Conservation (phyloP, 2,113 vertebrate species). For the Coryphaenoides rupestris region DNA sequence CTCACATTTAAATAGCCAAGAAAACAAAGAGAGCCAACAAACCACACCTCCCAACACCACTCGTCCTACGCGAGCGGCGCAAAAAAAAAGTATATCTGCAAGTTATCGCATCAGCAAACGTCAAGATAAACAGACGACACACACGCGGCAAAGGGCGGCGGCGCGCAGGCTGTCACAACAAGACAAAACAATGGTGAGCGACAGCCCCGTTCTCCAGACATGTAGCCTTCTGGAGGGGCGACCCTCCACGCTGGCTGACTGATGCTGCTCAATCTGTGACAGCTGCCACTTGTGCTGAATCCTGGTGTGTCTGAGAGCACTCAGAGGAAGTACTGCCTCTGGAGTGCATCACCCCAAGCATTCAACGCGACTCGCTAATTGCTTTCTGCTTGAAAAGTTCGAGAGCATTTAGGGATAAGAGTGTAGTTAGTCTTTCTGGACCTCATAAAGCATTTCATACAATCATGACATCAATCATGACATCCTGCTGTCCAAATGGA, state of each 20-base stretch:
- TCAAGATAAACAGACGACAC: background rate
- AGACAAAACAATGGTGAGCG: background rate
- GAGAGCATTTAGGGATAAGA: no score
- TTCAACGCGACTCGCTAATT: no score
- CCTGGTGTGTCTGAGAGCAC: background rate
- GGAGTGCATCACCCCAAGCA: no score
- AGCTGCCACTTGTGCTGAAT: background rate
- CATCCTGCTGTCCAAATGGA: no score
- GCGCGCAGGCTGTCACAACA: background rate
- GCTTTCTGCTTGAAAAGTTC: no score
- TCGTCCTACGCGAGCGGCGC: background rate
- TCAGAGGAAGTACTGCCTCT: slow-evolving; percentile 1
- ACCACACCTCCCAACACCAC: no score
- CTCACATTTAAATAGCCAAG: no score
- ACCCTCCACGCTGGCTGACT: background rate
- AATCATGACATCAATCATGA: no score
- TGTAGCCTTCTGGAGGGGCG: background rate
- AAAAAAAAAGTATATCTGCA: background rate
- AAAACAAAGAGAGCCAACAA: no score
- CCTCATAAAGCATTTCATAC: no score
- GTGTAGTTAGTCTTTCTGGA: no score
- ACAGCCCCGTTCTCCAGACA: background rate
- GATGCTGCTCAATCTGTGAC: background rate
- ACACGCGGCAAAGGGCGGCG: background rate
- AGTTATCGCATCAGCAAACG: background rate